Evolutionary conservation across 2,113 vertebrate genomes (phyloP), one percentile per base, ranked within the genome.

Genomic region (Leptosomus discolor): DNA sequence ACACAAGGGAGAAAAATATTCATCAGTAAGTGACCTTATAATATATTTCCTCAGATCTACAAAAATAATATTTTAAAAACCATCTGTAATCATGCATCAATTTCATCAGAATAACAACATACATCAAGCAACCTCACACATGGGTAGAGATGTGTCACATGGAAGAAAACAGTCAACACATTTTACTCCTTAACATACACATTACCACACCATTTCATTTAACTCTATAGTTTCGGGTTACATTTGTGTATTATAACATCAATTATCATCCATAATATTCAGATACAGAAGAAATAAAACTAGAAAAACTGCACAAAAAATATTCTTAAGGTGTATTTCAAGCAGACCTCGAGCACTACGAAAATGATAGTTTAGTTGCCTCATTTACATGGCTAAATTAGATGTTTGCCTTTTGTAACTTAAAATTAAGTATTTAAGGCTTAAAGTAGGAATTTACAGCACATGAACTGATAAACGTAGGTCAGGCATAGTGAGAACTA

Each of bases 401-500:
- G 51, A 30, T 43, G 29, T 34, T 70, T 67, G 32, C 43, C 61
- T 84, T 51, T 65, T 71, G 41, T 6, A 34, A 81, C 50, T 68
- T 50, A 48, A 91, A 93, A 91, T 64, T 5, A 73, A 85, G 8
- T 60, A 41, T 50, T 88, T 87, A 74, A 87, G 53, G 23, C 75
- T 82, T 69, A 67, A 70, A 68, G 20, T 18, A 70, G 51, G 54
- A 87, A 88, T 87, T 83, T 76, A 45, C 64, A 83, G 71, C 80
- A 93, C 5, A 0, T 36, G 43, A 96, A 90, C 63, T 56, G 71
- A 92, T 60, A 95, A 95, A 88, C 50, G 7, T 7, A 83, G 71
- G 78, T 89, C 91, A 91, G 91, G 48, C 84, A 87, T 9, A 83
- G 88, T 36, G 70, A 87, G 80, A 93, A 96, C 43, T 39, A 85